phyloP scores from a whole-genome alignment of 1,140 invertebrate species.

The Diorhabda carinulata region DNA sequence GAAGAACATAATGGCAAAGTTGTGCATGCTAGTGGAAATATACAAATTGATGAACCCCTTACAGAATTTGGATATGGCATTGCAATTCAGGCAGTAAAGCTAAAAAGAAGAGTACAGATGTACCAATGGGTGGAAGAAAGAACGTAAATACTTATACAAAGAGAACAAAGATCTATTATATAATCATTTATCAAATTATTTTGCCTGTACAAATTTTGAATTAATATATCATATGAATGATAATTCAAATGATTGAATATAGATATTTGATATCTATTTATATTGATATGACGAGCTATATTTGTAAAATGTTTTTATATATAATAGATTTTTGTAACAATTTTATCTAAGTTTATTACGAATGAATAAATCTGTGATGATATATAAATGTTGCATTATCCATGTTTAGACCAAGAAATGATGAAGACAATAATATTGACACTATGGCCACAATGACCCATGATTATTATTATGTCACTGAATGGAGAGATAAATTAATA shows the following conservation, averaged over 20 bases:
- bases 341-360: constrained; percentile 5
- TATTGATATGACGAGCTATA: too few species aligned
- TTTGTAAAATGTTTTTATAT: too few species aligned
- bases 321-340: too few species aligned
- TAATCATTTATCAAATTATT: too few species aligned
- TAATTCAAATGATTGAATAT: too few species aligned
- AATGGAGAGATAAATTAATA: constrained; percentile 78
- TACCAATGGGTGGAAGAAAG: constrained; percentile 87
- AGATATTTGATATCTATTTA: too few species aligned
- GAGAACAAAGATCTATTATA: too few species aligned
- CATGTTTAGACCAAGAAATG: constrained; percentile 29
- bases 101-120: constrained; percentile 63
- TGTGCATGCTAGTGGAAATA: constrained; percentile 69
- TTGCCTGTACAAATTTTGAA: too few species aligned
- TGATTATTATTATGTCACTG: constrained; percentile 70
- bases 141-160: constrained; percentile 44
- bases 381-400: background rate
- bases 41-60: constrained; percentile 73
- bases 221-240: too few species aligned
- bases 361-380: background rate
- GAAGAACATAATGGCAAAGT: constrained; percentile 68
- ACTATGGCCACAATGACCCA: constrained; percentile 29
- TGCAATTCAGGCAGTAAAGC: constrained; percentile 50
- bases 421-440: constrained; percentile 24
- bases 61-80: constrained; percentile 61